Evolutionary conservation across 2,888 invertebrate species (phyloP), one percentile per base, ranked within the genome.

Genomic region (Drosophila borborema): DNA sequence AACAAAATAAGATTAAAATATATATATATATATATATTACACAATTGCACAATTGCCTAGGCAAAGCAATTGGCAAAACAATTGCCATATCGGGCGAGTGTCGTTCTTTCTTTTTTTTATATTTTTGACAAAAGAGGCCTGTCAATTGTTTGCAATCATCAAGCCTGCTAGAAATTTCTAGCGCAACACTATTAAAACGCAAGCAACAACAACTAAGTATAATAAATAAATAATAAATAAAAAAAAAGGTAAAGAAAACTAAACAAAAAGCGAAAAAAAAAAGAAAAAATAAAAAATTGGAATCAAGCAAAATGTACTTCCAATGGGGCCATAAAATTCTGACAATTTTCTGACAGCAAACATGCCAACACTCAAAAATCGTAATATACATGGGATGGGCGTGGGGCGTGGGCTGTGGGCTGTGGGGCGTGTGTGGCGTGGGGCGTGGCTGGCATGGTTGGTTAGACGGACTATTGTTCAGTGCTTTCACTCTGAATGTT

Each of bases 331-430:
- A 85, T 82, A 83, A 83, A 82, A 90, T 89, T 89, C 85, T 86
- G 90, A 84, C 90, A 87, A 86, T 88, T 89, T 86, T 88, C 89
- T 87, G 87, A 87, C 90, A 87, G 86, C 89, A 84, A 87, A 87
- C 87, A 87, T 87, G 87, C 87, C 87, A 87, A 87, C 90, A 87
- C 87, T 89, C 90, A 86, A 85, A 85, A 85, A 85, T 75, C 74
- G 67, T 89, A 80, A 80, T 84, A 75, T 76, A 65, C 74, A 79
- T 75, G 81, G 80, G 36, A 62, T 56, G 77, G 65, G 55, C 38
- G 36, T 34, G 34, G 28, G 28, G 28, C 28, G 23, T 38, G 38
- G 1, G 38, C 6, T 0, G 14, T 38, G 38, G 14, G 38, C 8
- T 1, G 8, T 6, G 20, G 31, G 20, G 12, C 20, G 14, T 0